phyloP scores from a whole-genome alignment of 2,113 vertebrate species.

The Myotis lucifugus region DNA sequence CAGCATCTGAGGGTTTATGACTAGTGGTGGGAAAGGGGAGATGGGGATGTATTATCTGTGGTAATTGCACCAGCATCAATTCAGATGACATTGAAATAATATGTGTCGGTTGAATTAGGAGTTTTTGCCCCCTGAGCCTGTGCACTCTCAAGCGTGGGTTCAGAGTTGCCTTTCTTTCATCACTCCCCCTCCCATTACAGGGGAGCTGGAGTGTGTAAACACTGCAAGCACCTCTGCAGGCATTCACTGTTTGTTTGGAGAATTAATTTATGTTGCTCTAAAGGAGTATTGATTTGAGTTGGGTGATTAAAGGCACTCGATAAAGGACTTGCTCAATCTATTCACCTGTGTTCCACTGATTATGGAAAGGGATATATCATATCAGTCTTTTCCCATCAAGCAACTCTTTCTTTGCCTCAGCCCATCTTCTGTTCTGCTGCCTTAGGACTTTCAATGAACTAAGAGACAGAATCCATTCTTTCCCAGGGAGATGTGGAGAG shows the following conservation, averaged over 20 bases:
- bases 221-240: constrained; percentile 47
- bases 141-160: neutral
- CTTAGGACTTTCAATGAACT: constrained; percentile 41
- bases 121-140: neutral
- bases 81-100: neutral
- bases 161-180: constrained; percentile 14
- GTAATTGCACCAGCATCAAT: fast-evolving
- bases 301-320: constrained; percentile 78
- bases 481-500: neutral
- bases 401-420: constrained; percentile 33
- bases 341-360: constrained; percentile 75
- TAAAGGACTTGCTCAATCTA: constrained; percentile 73
- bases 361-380: constrained; percentile 71
- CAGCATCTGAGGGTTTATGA: neutral
- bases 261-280: constrained; percentile 77
- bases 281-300: constrained; percentile 78
- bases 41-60: too few species aligned
- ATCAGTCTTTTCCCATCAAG: constrained; percentile 74
- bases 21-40: neutral
- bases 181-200: neutral
- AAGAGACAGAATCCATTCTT: constrained; percentile 50
- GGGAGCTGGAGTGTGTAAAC: constrained; percentile 61
- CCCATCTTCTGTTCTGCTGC: constrained; percentile 51
- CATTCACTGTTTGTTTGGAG: constrained; percentile 72
- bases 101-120: neutral